Percentiles rank a stretch among this genome's conserved stretches.
Conservation (phyloP, 2,113 vertebrate species). For the Notarius quadriscutis region DNA sequence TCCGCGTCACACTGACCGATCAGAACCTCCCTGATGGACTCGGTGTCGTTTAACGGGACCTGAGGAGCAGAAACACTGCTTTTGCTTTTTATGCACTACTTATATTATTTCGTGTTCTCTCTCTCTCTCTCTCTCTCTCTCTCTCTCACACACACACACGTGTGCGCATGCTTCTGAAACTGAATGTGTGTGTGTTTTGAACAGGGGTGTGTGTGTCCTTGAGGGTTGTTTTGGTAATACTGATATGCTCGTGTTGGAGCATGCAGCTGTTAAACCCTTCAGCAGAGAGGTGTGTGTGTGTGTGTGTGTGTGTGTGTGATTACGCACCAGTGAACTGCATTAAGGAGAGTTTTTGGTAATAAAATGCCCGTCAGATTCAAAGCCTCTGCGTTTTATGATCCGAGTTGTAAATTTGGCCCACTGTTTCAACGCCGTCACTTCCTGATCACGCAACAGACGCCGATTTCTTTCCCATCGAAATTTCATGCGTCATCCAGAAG, state of each 20-base stretch:
- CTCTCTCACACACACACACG: too few relatives aligned
- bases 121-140: too few relatives aligned
- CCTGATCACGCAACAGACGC: background rate
- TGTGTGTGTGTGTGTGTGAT: background rate
- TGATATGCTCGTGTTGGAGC: background rate
- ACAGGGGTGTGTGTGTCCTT: background rate
- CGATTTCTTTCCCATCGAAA: background rate
- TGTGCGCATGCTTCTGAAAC: background rate
- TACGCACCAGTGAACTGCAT: background rate
- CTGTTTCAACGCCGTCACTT: background rate
- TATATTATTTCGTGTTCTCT: too few relatives aligned
- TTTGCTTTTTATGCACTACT: too few relatives aligned
- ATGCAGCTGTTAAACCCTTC: slow-evolving; percentile 1
- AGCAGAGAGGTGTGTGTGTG: background rate
- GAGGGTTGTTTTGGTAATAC: background rate
- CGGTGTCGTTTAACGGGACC: background rate
- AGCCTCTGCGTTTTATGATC: background rate
- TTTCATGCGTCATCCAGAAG: background rate
- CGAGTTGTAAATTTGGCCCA: background rate
- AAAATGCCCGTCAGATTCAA: background rate
- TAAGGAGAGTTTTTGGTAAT: background rate
- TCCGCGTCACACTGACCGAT: background rate
- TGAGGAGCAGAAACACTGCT: background rate
- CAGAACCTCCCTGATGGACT: background rate
- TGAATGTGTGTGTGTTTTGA: background rate